Evolutionary conservation across 2,888 invertebrate genomes (phyloP), one percentile per base, ranked within the genome.

Genomic region (Thymelicus sylvestris): DNA sequence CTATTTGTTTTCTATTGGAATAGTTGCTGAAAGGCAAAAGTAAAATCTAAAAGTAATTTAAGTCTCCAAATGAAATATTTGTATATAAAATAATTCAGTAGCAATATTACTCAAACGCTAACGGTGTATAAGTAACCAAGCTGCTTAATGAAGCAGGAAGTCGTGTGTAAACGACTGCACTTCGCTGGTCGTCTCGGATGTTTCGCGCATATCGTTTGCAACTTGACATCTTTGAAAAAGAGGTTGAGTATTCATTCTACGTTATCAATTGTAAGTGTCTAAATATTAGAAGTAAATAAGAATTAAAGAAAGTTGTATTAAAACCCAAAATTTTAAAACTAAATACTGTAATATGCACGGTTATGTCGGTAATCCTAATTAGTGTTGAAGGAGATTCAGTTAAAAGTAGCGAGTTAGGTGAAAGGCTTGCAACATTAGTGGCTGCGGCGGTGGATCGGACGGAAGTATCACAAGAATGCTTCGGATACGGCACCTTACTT

Each of bases 401-500:
- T 24, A 24, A 55, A 55, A 10, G 12, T 12, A 55, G 55, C 55
- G 7, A 47, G 62, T 52, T 66, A 57, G 81, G 84, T 84, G 86
- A 86, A 85, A 86, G 86, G 82, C 80, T 74, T 50, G 74, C 73
- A 73, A 77, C 62, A 69, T 74, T 76, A 76, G 78, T 80, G 75
- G 75, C 77, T 80, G 80, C 79, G 80, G 76, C 79, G 15, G 24
- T 2, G 57, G 61, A 48, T 47, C 52, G 61, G 12, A 59, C 65
- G 50, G 66, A 70, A 59, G 67, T 70, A 67, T 67, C 69, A 67
- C 69, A 82, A 82, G 83, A 85, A 85, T 83, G 83, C 80, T 83
- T 86, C 79, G 80, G 79, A 81, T 82, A 77, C 78, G 77, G 82
- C 80, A 79, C 79, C 81, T 80, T 83, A 84, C 87, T 88, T 88